Evolutionary conservation across 2,797 vertebrate genomes (phyloP), one percentile per base, ranked within the genome.

Genomic region (Jordanella pulchra): DNA sequence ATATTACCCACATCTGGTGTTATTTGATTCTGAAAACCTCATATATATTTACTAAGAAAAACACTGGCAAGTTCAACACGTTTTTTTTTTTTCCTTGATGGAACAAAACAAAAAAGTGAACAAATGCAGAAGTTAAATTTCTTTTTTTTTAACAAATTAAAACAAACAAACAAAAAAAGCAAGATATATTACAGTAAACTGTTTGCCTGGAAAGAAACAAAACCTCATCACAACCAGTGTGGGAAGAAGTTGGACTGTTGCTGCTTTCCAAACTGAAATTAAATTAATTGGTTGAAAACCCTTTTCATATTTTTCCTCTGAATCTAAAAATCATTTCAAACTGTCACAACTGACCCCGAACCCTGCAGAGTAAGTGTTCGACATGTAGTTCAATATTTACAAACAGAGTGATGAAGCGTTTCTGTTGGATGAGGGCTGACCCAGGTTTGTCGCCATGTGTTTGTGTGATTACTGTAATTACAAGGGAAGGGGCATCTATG

Each of bases 391-490:
- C 74, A 71, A 39, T 89, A 92, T 89, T 76, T 90, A 92, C 82
- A 90, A 76, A 78, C 56, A 86, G 78, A 84, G 61, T 79, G 81
- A 78, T 42, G 3, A 72, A 66, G 79, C 68, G 70, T 83, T 73
- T 84, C 69, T 69, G 70, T 64, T 65, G 72, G 70, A 82, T 74
- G 79, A 79, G 79, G 80, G 75, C 28, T 72, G 75, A 72, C 48
- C 39, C 82, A 77, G 85, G 86, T 79, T 77, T 78, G 68, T 86
- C 75, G 75, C 84, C 79, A 30, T 78, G 79, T 90, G 87, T 84
- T 76, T 89, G 81, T 84, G 81, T 85, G 86, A 90, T 88, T 91
- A 89, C 90, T 87, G 73, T 81, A 68, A 73, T 80, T 87, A 78
- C 21, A 65, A 76, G 75, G 76, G 48, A n/a, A 64, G 48, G 55